phyloP scores from a whole-genome alignment of 2,113 vertebrate genomes.

The Diphyllodes magnificus region DNA sequence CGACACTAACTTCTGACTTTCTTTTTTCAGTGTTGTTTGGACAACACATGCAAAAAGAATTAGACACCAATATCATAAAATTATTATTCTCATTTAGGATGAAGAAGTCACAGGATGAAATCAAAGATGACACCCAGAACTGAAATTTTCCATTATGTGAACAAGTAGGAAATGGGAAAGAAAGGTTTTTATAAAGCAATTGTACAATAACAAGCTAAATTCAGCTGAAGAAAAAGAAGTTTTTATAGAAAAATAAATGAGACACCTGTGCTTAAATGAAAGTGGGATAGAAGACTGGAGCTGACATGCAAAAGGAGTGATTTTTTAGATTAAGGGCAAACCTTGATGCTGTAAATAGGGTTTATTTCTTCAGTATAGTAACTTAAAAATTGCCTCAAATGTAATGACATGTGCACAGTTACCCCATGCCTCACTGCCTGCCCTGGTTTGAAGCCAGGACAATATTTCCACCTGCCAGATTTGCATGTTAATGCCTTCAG shows the following conservation, averaged over 20 bases:
- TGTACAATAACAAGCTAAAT: background rate
- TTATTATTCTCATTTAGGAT: background rate
- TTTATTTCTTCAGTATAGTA: background rate
- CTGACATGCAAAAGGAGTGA: rapidly evolving
- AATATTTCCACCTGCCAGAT: background rate
- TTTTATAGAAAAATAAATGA: background rate
- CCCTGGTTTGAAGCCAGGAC: background rate
- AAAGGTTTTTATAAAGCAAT: background rate
- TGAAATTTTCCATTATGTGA: background rate
- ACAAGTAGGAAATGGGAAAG: background rate
- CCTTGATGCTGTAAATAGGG: background rate
- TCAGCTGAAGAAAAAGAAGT: background rate
- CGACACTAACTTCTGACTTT: background rate
- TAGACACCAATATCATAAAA: background rate
- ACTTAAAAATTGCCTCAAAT: background rate
- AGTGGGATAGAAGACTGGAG: background rate
- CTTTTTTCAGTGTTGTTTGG: background rate
- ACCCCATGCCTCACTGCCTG: background rate
- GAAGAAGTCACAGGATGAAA: background rate
- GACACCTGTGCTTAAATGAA: background rate
- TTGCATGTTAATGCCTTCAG: background rate
- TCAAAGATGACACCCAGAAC: background rate
- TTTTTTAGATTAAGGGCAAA: background rate
- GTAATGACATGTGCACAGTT: background rate
- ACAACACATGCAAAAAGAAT: background rate